Conservation (phyloP, 2,113 vertebrate genomes). For the Neogobius melanostomus region DNA sequence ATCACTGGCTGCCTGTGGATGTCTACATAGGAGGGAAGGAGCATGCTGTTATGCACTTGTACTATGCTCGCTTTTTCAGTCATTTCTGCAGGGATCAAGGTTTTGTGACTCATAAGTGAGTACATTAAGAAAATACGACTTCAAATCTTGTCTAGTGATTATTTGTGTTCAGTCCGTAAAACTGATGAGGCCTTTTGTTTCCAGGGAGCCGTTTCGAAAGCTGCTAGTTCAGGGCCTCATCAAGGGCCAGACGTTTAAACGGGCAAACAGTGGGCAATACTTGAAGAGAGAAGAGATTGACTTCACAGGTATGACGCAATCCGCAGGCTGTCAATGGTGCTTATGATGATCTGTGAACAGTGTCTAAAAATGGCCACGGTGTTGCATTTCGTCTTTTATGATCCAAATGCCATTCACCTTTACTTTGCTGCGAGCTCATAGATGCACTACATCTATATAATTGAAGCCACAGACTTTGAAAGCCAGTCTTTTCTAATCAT, state of each 20-base stretch:
- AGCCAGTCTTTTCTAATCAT: conserved; percentile 19
- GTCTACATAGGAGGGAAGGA: conserved; percentile 95
- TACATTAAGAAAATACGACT: neutral
- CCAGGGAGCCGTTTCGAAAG: conserved; percentile 92
- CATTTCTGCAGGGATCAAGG: conserved; percentile 90
- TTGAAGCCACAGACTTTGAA: conserved; percentile 19
- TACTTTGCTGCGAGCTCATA: neutral
- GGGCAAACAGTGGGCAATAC: conserved; percentile 83
- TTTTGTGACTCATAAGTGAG: conserved; percentile 86
- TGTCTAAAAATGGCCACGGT: neutral
- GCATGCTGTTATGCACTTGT: conserved; percentile 96
- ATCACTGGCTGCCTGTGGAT: conserved; percentile 96
- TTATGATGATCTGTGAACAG: neutral
- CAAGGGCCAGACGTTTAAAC: conserved; percentile 91
- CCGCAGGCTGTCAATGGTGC: conserved; percentile 4
- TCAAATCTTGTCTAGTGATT: neutral
- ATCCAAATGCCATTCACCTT: neutral
- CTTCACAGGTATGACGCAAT: conserved; percentile 81
- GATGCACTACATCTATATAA: neutral
- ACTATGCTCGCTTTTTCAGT: conserved; percentile 91
- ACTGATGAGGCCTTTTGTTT: neutral
- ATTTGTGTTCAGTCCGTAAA: neutral
- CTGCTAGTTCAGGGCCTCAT: conserved; percentile 95
- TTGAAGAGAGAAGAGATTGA: conserved; percentile 86
- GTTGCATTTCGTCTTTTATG: conserved; percentile 1